These are phyloP conservation scores for Siniperca undulata DNA, from an alignment of 2,797 vertebrate genomes.

Conservation along the genomic window DNA sequence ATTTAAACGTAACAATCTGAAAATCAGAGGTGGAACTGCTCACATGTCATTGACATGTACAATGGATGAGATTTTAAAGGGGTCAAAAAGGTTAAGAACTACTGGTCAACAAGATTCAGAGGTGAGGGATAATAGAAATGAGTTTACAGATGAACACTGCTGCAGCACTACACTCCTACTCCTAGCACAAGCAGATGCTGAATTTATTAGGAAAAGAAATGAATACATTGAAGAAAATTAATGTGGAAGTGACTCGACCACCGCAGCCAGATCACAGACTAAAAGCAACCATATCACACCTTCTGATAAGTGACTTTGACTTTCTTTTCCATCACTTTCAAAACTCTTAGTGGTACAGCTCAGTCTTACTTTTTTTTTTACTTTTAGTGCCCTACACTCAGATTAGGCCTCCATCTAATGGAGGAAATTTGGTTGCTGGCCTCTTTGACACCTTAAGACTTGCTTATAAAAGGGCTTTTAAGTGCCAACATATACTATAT, in stretches of 20 bases:
- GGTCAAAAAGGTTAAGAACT: not conserved
- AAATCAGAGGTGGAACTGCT: not conserved
- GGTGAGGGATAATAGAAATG: not conserved
- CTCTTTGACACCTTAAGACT: not conserved
- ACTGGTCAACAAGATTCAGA: not conserved
- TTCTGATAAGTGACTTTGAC: too few relatives aligned
- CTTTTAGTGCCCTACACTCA: too few relatives aligned
- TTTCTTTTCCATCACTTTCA: too few relatives aligned
- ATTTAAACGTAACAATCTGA: not conserved
- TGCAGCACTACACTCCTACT: too few relatives aligned
- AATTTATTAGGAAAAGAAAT: not conserved
- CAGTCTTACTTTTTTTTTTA: too few relatives aligned
- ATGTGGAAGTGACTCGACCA: not conserved
- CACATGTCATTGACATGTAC: not conserved
- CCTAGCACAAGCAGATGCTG: too few relatives aligned
- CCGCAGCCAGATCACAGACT: too few relatives aligned
- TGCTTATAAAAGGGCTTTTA: not conserved
- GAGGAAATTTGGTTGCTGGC: too few relatives aligned
- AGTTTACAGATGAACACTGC: too few relatives aligned
- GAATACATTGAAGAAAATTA: not conserved
- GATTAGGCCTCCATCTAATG: not conserved
- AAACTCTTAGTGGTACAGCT: too few relatives aligned
- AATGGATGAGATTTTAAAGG: not conserved
- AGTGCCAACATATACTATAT: not conserved
- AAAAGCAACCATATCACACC: too few relatives aligned